phyloP scores from a whole-genome alignment of 2,797 vertebrate species.

The Paratrypauchen microcephalus region DNA sequence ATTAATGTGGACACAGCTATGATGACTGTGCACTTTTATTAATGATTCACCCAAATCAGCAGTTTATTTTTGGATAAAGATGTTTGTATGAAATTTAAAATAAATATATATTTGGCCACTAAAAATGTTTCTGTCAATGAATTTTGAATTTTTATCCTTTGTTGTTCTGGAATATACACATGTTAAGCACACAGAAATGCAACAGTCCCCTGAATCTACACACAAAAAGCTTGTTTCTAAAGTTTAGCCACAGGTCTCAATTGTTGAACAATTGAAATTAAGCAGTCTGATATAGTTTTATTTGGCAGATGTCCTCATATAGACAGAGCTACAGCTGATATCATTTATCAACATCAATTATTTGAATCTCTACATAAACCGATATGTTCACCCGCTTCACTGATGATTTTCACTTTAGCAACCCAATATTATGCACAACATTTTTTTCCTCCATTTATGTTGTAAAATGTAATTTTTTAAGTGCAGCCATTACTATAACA shows the following conservation, averaged over 20 bases:
- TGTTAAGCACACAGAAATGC: not conserved
- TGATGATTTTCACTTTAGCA: no score
- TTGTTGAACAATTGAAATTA: conserved; percentile 12
- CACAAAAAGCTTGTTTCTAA: not conserved
- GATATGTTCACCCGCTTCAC: no score
- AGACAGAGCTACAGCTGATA: no score
- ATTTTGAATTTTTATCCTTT: conserved; percentile 15
- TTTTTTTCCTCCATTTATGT: no score
- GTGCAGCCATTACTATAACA: no score
- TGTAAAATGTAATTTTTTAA: no score
- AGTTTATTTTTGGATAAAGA: conserved; percentile 59
- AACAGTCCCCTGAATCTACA: conserved; percentile 13
- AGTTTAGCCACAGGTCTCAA: conserved; percentile 35
- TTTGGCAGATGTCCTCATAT: no score
- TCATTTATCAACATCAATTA: no score
- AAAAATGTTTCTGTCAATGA: not conserved
- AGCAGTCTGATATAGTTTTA: no score
- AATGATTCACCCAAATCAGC: conserved; percentile 54
- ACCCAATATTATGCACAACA: no score
- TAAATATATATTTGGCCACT: conserved; percentile 76
- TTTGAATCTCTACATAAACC: no score
- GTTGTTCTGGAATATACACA: not conserved
- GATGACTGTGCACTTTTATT: conserved; percentile 57
- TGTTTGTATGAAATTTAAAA: conserved; percentile 73
- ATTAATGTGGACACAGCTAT: conserved; percentile 43